phyloP scores from a whole-genome alignment of 2,113 vertebrate species.

The Xenopus laevis region DNA sequence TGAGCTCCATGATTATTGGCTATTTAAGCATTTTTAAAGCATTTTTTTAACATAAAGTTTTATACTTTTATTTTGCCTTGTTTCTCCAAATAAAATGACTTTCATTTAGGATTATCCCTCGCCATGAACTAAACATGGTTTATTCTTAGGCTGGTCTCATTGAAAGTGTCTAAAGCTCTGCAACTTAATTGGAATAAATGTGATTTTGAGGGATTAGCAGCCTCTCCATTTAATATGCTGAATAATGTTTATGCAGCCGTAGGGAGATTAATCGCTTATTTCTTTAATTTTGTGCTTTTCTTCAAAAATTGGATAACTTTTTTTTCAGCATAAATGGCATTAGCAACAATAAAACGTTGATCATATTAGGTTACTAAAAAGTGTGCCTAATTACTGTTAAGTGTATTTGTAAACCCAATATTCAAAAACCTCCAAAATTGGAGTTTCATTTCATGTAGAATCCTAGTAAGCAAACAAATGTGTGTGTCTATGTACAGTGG shows the following conservation, averaged over 20 bases:
- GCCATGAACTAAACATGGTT: constrained; percentile 36
- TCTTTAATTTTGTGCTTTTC: constrained; percentile 64
- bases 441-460: too few relatives aligned
- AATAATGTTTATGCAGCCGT: constrained; percentile 66
- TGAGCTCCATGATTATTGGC: too few relatives aligned
- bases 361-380: constrained; percentile 45
- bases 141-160: constrained; percentile 51
- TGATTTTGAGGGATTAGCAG: constrained; percentile 77
- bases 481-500: too few relatives aligned
- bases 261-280: constrained; percentile 57
- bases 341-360: constrained; percentile 37
- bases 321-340: constrained; percentile 26
- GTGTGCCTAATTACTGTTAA: background rate
- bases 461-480: too few relatives aligned
- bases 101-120: constrained; percentile 59
- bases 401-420: too few relatives aligned
- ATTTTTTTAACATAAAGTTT: too few relatives aligned
- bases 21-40: too few relatives aligned
- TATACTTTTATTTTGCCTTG: constrained; percentile 49
- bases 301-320: constrained; percentile 45
- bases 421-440: too few relatives aligned
- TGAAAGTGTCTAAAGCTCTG: constrained; percentile 60
- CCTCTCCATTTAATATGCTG: constrained; percentile 62
- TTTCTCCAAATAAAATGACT: constrained; percentile 58
- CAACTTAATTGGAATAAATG: constrained; percentile 61